Evolutionary conservation across 2,113 vertebrate species (phyloP).

Genomic region (Triplophysa siluroides): DNA sequence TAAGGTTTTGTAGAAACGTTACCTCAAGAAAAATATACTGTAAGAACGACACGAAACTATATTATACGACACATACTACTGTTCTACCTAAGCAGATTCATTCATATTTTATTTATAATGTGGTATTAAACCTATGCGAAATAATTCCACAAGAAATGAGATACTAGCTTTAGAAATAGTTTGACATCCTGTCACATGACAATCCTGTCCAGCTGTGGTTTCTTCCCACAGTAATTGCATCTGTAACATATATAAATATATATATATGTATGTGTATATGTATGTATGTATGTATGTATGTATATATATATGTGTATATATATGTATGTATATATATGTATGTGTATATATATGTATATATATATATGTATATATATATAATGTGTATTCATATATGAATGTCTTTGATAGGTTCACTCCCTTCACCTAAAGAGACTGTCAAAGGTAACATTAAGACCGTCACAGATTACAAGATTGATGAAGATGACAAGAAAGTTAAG

Average conservation of each 20-base stretch:
- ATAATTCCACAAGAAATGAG: too few relatives aligned
- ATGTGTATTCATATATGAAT: not conserved
- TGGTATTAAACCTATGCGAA: too few relatives aligned
- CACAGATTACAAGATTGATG: conserved; percentile 91
- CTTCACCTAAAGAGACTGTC: conserved; percentile 85
- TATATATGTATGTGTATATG: not conserved
- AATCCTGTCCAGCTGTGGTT: not conserved
- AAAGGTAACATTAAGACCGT: conserved; percentile 93
- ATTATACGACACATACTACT: too few relatives aligned
- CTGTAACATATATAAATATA: not conserved
- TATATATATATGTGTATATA: not conserved
- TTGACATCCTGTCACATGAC: not conserved
- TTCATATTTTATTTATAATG: too few relatives aligned
- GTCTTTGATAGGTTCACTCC: conserved; percentile 76
- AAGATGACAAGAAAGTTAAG: conserved; percentile 90
- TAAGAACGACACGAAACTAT: too few relatives aligned
- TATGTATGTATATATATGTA: not conserved
- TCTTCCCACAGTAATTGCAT: not conserved
- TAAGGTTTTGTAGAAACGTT: too few relatives aligned
- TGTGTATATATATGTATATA: not conserved
- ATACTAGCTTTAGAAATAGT: too few relatives aligned
- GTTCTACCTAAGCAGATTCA: too few relatives aligned
- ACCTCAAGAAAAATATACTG: too few relatives aligned
- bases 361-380: not conserved
- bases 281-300: too few relatives aligned